Evolutionary conservation across 92 coral and sea anemone genomes (phyloP).

Genomic region (Umimayanthus kanabou): DNA sequence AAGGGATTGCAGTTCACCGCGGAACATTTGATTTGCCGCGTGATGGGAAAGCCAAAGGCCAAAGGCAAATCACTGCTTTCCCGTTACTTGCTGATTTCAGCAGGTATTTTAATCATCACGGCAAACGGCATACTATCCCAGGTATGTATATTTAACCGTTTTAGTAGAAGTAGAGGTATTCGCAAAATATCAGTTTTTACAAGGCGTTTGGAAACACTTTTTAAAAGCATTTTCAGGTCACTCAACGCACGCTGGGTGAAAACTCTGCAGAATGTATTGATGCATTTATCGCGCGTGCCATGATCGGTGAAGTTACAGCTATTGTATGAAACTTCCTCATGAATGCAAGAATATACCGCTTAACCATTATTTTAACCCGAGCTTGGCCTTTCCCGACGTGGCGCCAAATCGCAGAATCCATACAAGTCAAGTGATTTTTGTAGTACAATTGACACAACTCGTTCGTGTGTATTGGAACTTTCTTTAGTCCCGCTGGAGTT

Average conservation of each 20-base stretch:
- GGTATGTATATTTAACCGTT: conserved; percentile 22
- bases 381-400: background rate
- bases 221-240: background rate
- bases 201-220: conserved; percentile 21
- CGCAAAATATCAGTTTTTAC: background rate
- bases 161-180: background rate
- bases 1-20: background rate
- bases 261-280: background rate
- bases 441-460: background rate
- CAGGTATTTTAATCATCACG: conserved; percentile 6
- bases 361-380: too few species aligned
- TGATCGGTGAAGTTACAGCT: background rate
- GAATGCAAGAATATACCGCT: background rate
- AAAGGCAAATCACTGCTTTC: background rate
- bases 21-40: conserved; percentile 8
- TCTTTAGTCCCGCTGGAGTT: background rate
- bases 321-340: background rate
- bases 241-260: conserved; percentile 23
- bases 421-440: background rate
- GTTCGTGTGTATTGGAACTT: background rate
- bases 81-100: background rate
- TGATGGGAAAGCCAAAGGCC: background rate
- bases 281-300: conserved; percentile 11
- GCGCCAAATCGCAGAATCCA: background rate
- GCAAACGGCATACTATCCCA: background rate